Evolutionary conservation across 2,113 vertebrate genomes (phyloP), one percentile per base, ranked within the genome.

Genomic region (Amazona vittata): DNA sequence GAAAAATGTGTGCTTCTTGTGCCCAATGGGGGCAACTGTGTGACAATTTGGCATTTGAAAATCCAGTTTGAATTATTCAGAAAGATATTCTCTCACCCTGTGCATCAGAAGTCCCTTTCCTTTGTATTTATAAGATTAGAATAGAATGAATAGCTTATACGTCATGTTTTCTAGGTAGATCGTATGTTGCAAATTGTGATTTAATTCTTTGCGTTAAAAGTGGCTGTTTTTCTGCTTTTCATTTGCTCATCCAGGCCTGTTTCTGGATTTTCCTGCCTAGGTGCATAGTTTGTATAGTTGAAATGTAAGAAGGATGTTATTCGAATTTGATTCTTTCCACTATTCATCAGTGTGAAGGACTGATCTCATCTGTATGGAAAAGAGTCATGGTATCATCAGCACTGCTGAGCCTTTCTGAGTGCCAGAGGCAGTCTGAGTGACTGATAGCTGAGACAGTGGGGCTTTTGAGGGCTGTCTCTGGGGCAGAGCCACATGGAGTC

Each of bases 401-500:
- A 4, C 52, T 25, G 18, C 55, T 65, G 77, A 83, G 81, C 60
- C 55, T 67, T 86, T 92, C 15, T 6, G 53, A 60, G 85, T 53
- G 78, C 88, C 90, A 92, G 75, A 90, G 82, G 84, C 93, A 80
- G 70, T 62, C 63, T 46, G 59, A 52, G 47, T 93, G 76, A 93
- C 83, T 92, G 76, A 71, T 10, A 94, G 92, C 43, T 91, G 80
- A 94, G 76, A 91, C 83, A 85, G 86, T 41, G 68, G 57, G 60
- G 83, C 86, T 94, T 96, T 92, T 92, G 68, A 93, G 90, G 92
- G 64, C 73, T 71, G 83, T 64, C 69, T 68, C 60, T 90, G 85
- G 76, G 86, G 83, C 73, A 93, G 73, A 93, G 88, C 55, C 90
- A 86, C 86, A 67, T 17, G 75, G 41, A 92, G 55, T 22, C 76